Evolutionary conservation across 2,113 vertebrate genomes (phyloP), one percentile per base, ranked within the genome.

Genomic region (Tragulus kanchil): DNA sequence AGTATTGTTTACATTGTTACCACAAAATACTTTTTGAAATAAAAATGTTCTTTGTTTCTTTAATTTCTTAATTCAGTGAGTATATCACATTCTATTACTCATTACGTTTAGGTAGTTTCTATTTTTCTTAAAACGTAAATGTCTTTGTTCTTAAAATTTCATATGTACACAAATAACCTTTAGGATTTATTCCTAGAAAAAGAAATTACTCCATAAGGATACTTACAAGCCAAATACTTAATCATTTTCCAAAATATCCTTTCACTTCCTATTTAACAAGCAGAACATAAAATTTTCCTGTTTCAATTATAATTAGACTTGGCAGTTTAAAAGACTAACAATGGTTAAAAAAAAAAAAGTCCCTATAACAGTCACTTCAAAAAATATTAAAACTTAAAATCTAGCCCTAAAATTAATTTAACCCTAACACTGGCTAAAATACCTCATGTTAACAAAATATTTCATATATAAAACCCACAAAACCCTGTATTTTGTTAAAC

Each of bases 201-300:
- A 90, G 48, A 90, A 90, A 71, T 83, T 90, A 10, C n/a, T 89
- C n/a, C 17, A n/a, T 56, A 79, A 85, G 71, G 79, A 62, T n/a
- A 82, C 69, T 87, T 48, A 75, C 16, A 65, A 73, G 56, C 14
- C 92, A 92, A 95, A 85, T 77, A 19, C 31, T 87, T 83, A 89
- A 83, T 90, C 26, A 64, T 90, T 93, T 94, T 94, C 61, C 42
- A 93, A 86, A 92, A 28, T 83, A 65, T 67, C 69, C 90, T 95
- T 97, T 78, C 65, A 87, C 28, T 90, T 90, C 67, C 16, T 91
- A n/a, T 90, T 96, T 96, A 81, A 79, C n/a, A 59, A 90, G n/a
- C 19, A 90, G 50, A 81, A 28, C 56, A 87, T 91, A 90, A 94
- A 73, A 93, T 86, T 87, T 87, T 7, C 71, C 58, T 91, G 83